phyloP scores from a whole-genome alignment of 1,140 invertebrate genomes.

The Gonioctena quinquepunctata region DNA sequence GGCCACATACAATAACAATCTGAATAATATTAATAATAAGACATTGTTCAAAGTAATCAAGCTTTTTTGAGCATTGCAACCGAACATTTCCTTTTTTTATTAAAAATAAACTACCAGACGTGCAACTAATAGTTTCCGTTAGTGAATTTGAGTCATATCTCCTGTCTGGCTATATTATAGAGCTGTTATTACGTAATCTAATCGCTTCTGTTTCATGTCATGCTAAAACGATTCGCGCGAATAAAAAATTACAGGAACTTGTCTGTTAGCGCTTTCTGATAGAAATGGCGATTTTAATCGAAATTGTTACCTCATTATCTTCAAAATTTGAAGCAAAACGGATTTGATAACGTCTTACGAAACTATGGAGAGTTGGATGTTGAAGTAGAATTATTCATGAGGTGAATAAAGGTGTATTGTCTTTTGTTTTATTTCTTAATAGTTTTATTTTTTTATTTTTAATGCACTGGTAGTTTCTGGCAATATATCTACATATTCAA shows the following conservation, averaged over 20 bases:
- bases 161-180: not conserved
- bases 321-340: not conserved
- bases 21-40: not conserved
- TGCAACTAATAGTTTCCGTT: not conserved
- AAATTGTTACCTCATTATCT: not conserved
- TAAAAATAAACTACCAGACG: not conserved
- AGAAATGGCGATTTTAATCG: not conserved
- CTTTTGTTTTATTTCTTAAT: too few relatives aligned
- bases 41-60: not conserved
- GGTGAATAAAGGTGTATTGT: too few relatives aligned
- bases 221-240: not conserved
- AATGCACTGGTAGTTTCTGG: too few relatives aligned
- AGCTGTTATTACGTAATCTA: not conserved
- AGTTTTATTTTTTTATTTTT: too few relatives aligned
- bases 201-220: not conserved
- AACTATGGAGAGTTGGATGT: too few relatives aligned
- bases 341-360: not conserved
- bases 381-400: too few relatives aligned
- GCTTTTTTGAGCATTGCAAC: not conserved
- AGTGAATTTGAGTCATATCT: not conserved
- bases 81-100: not conserved
- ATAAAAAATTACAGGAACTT: constrained; percentile 7
- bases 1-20: too few relatives aligned
- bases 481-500: too few relatives aligned
- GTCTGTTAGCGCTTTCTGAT: not conserved